Evolutionary conservation across 2,888 invertebrate genomes (phyloP), one percentile per base, ranked within the genome.

Genomic region (Zygogramma bicolorata): DNA sequence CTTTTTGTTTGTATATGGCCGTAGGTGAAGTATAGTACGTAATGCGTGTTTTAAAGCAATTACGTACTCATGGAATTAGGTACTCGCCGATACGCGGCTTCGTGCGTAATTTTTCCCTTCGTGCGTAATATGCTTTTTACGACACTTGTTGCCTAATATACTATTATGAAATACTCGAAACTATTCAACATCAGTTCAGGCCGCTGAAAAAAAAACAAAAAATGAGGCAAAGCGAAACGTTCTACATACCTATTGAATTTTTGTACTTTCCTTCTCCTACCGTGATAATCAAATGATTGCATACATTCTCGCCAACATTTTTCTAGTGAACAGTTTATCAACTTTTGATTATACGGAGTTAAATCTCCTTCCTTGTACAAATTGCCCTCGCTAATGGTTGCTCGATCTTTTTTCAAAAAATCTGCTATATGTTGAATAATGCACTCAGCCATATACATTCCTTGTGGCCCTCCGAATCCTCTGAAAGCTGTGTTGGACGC

Each of bases 401-500:
- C 86, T 7, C 90, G 88, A 77, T 92, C 91, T 77, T 92, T 91
- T 0, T 90, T 89, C 22, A 96, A 87, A 79, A 89, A 90, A 34
- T 89, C 89, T 0, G 97, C 96, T 13, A 97, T 89, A 76, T 95
- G 92, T 74, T 93, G 89, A 42, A 95, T 90, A 79, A 95, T 93
- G 78, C 89, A 91, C 87, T 97, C 97, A 0, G 91, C 94, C 1
- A 93, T 91, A 83, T 95, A 94, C 96, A 97, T 96, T 29, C 94
- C 96, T 79, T 97, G 97, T 0, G 97, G 97, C 0, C 93, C 96
- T 5, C 97, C 97, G 82, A 97, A 97, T 1, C 97, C 97, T 80
- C 98, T 89, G 83, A 97, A 98, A 0, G 98, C 98, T 0, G 97
- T 98, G 84, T 97, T 97, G 0, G 97, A 96, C 0, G 97, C 93